Evolutionary conservation across 2,797 vertebrate species (phyloP).

Genomic region (Smutsia gigantea): DNA sequence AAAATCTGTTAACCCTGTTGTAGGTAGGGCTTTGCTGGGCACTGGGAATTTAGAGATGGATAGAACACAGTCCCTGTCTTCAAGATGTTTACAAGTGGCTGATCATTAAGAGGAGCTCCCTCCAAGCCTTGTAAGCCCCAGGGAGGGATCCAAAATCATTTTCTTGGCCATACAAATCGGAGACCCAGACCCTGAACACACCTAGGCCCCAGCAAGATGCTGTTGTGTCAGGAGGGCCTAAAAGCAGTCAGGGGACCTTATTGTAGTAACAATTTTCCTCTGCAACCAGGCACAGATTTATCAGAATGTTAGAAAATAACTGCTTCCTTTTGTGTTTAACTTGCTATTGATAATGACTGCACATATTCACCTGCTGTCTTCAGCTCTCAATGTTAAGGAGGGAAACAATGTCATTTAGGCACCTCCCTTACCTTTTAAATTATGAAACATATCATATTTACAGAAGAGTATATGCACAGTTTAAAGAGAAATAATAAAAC

Average conservation of each 20-base stretch:
- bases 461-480: background rate
- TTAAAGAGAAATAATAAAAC: background rate
- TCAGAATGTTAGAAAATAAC: background rate
- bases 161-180: background rate
- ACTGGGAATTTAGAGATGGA: background rate
- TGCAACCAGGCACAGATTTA: background rate
- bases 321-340: conserved; percentile 28
- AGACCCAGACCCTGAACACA: background rate
- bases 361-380: background rate
- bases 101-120: background rate
- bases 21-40: background rate
- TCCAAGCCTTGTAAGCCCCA: background rate
- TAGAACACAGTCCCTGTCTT: background rate
- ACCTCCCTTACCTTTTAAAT: background rate
- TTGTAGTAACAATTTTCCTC: background rate
- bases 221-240: background rate
- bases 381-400: background rate
- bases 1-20: background rate
- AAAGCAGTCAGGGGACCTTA: background rate
- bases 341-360: background rate
- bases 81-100: background rate
- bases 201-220: background rate
- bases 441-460: background rate
- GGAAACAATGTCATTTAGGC: background rate
- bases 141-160: background rate